Evolutionary conservation across 2,113 vertebrate genomes (phyloP), one percentile per base, ranked within the genome.

Genomic region (Trachemys scripta): DNA sequence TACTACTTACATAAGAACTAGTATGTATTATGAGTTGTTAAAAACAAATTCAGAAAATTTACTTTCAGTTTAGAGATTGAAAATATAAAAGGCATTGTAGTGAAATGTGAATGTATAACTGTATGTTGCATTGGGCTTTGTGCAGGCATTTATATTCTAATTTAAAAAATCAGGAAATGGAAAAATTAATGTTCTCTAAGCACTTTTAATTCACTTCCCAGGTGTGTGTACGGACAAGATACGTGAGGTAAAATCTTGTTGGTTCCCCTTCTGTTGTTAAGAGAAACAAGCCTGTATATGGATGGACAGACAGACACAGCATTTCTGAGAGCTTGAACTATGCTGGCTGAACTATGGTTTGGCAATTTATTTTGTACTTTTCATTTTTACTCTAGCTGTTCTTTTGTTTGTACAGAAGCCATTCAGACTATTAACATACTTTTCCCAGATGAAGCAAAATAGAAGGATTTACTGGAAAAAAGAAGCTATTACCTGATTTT

Each of bases 141-240:
- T 0, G 2, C 79, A 29, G 76, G 57, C 82, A 3, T 1, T 24
- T 45, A 47, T 3, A 6, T 8, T 85, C 78, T 25, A 49, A 65
- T 80, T 78, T 45, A 25, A 56, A 65, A 49, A 38, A 50, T 12
- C 25, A 45, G 13, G 14, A 56, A 82, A 1, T 0, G 42, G 56
- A 85, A 81, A 62, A 49, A 5, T 0, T 1, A 3, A 57, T 75
- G 24, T 59, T 82, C 42, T 76, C 25, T 29, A 3, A 8, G 4
- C 8, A 5, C 83, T 85, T 88, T 47, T 13, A 2, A 4, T 25
- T 50, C n/a, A 8, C 38, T 16, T 19, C 4, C 59, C 75, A 53
- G 65, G 19, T 19, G 45, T 38, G 12, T 29, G 24, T 57, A 0
- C 42, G 4, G 17, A 69, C 31, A 35, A 69, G 35, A 17, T 19